phyloP scores from a whole-genome alignment of 2,113 vertebrate species.

The Edolisoma coerulescens region DNA sequence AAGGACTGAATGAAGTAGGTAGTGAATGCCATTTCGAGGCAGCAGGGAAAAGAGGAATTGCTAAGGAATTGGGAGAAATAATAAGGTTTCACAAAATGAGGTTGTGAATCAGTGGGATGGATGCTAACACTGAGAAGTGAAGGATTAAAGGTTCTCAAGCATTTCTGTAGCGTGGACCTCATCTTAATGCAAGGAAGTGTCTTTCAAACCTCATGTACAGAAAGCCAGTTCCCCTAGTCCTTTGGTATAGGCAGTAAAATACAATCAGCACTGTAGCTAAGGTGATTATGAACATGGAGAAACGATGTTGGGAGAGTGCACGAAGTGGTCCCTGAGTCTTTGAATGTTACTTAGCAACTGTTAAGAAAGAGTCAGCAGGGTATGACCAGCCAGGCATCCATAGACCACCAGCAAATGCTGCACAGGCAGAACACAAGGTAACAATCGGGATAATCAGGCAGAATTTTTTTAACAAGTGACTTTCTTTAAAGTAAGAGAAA shows the following conservation, averaged over 20 bases:
- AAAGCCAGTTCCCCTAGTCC: not conserved
- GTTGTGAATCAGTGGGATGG: not conserved
- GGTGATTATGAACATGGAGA: not conserved
- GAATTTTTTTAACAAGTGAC: not conserved
- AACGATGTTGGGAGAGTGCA: not conserved
- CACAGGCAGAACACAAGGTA: not conserved
- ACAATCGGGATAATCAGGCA: not conserved
- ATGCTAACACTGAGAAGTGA: not conserved
- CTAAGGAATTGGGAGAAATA: not conserved
- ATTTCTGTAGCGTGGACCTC: fast-evolving
- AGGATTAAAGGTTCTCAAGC: not conserved
- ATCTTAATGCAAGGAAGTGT: not conserved
- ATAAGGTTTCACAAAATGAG: not conserved
- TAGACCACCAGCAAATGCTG: not conserved
- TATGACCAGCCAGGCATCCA: not conserved
- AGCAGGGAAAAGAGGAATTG: not conserved
- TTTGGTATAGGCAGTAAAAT: not conserved
- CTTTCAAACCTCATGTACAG: not conserved
- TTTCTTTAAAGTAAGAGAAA: not conserved
- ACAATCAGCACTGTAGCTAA: not conserved
- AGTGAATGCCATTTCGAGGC: not conserved
- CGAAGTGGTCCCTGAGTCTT: not conserved
- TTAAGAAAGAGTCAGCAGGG: not conserved
- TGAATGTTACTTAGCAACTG: not conserved
- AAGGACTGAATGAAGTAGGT: not conserved